phyloP scores from a whole-genome alignment of 2,888 invertebrate species.

The Cantharis nigra region DNA sequence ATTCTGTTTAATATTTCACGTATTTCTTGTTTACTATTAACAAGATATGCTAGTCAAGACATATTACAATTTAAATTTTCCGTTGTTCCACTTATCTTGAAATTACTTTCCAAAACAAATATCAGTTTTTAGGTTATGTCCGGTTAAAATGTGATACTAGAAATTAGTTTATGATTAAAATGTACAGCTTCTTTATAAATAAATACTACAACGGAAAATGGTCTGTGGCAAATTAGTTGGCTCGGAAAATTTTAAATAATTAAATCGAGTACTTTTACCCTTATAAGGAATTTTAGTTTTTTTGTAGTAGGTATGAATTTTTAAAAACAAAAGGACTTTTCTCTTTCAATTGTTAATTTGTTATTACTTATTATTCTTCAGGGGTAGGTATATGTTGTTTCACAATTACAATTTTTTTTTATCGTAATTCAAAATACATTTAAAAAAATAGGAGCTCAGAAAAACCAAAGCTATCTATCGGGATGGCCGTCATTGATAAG shows the following conservation, averaged over 20 bases:
- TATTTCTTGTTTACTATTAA: neutral
- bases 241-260: neutral
- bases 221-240: neutral
- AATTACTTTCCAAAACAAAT: neutral
- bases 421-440: neutral
- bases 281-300: neutral
- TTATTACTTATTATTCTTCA: no score
- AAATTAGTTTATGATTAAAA: neutral
- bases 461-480: neutral
- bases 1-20: neutral
- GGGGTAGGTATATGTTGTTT: neutral
- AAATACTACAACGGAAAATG: neutral
- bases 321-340: neutral
- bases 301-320: neutral
- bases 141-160: neutral
- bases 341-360: neutral
- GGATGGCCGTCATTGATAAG: neutral
- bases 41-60: neutral
- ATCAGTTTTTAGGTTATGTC: conserved; percentile 3
- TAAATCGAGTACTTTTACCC: neutral
- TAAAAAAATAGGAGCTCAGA: neutral
- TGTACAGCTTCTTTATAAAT: neutral
- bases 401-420: neutral
- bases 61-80: neutral
- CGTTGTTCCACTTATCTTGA: neutral